phyloP scores from a whole-genome alignment of 2,888 invertebrate genomes.

The Drosophila paracracens region DNA sequence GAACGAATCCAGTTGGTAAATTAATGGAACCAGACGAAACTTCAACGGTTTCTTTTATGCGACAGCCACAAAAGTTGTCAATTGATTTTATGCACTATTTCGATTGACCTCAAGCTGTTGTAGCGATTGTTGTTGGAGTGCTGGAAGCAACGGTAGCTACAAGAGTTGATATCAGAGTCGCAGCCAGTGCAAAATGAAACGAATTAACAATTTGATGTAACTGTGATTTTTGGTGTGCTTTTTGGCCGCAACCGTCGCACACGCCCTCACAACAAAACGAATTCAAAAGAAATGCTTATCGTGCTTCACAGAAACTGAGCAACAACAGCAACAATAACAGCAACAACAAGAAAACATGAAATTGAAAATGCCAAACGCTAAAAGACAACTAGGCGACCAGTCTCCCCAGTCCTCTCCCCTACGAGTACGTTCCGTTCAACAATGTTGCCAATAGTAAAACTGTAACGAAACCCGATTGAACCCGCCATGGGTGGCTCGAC shows the following conservation, averaged over 20 bases:
- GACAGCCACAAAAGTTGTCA: slow-evolving; percentile 75
- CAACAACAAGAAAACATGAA: slow-evolving; percentile 67
- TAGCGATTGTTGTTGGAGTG: slow-evolving; percentile 40
- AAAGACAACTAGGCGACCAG: slow-evolving; percentile 74
- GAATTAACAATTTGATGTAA: slow-evolving; percentile 81
- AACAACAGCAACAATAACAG: slow-evolving; percentile 44
- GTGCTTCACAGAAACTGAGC: slow-evolving; percentile 77
- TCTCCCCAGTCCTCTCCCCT: not conserved
- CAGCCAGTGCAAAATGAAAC: slow-evolving; percentile 79
- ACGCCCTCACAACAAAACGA: slow-evolving; percentile 77
- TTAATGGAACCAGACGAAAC: slow-evolving; percentile 38
- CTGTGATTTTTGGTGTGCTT: slow-evolving; percentile 69
- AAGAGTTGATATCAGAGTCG: slow-evolving; percentile 57
- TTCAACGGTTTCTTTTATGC: slow-evolving; percentile 44
- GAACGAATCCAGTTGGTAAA: slow-evolving; percentile 58
- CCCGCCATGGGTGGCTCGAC: slow-evolving; percentile 77
- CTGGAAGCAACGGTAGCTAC: slow-evolving; percentile 70
- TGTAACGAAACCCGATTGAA: slow-evolving; percentile 79
- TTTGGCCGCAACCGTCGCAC: slow-evolving; percentile 56
- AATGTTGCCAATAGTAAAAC: slow-evolving; percentile 71
- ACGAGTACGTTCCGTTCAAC: slow-evolving; percentile 34
- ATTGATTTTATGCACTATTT: slow-evolving; percentile 83
- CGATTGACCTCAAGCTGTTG: slow-evolving; percentile 69
- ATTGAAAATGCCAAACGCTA: slow-evolving; percentile 80
- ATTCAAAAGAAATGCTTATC: slow-evolving; percentile 81